phyloP scores from a whole-genome alignment of 2,797 vertebrate genomes.

The Rhinichthys osculus region DNA sequence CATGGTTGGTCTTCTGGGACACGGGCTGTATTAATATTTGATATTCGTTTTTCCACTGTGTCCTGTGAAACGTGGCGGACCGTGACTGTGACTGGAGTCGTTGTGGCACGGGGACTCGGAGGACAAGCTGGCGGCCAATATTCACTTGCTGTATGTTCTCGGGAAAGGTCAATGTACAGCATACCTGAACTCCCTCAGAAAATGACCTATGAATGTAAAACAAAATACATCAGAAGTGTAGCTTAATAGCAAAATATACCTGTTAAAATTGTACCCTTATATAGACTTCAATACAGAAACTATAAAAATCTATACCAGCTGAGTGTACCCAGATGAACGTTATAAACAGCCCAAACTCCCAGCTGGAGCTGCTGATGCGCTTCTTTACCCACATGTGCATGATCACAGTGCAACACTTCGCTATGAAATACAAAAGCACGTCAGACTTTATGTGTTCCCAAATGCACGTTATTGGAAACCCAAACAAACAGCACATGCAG shows the following conservation, averaged over 20 bases:
- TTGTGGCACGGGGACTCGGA: constrained; percentile 65
- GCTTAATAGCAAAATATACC: not conserved
- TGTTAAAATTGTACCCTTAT: not conserved
- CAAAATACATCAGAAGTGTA: not conserved
- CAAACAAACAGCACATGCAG: no score
- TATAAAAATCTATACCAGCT: not conserved
- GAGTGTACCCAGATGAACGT: no score
- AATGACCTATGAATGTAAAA: not conserved
- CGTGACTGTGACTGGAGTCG: constrained; percentile 60
- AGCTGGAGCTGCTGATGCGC: no score
- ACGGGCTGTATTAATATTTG: constrained; percentile 53
- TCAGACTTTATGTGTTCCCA: no score
- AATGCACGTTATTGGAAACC: no score
- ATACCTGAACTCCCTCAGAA: constrained; percentile 19
- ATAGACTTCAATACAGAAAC: not conserved
- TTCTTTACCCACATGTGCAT: no score
- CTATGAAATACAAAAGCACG: no score
- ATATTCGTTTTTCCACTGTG: constrained; percentile 45
- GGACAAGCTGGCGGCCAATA: constrained; percentile 45
- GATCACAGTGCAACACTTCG: no score
- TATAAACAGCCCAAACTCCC: no score
- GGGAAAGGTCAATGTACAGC: constrained; percentile 55
- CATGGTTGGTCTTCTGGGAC: constrained; percentile 14
- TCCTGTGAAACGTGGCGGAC: constrained; percentile 43
- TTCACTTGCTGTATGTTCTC: constrained; percentile 27